Conservation (phyloP, 2,888 invertebrate genomes). For the Rapana venosa region DNA sequence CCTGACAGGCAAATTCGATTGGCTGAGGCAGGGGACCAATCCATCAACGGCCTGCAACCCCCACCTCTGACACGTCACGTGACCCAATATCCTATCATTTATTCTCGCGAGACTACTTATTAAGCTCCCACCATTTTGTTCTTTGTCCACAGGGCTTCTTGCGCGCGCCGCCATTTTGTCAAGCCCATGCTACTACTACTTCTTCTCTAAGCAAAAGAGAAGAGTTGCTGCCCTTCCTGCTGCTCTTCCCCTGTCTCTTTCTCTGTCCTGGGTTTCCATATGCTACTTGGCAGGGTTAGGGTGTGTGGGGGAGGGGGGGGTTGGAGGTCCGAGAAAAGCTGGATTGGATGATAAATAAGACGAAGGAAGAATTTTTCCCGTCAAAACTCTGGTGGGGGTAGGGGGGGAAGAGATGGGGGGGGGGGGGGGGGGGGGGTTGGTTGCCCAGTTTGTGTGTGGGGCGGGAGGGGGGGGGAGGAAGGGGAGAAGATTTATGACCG, state of each 20-base stretch:
- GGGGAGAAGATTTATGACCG: constrained; percentile 47
- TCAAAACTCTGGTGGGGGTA: constrained; percentile 43
- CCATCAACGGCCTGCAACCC: constrained; percentile 55
- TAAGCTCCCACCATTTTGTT: constrained; percentile 58
- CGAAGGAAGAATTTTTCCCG: constrained; percentile 49
- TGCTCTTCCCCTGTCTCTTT: neutral
- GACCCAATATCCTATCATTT: constrained; percentile 58
- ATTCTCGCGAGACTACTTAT: constrained; percentile 57
- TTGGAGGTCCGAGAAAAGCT: neutral
- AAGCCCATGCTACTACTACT: no score
- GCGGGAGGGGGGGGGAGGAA: neutral
- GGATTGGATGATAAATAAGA: constrained; percentile 54
- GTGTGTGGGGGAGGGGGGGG: no score
- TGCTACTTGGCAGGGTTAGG: neutral
- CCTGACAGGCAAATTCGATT: constrained; percentile 55
- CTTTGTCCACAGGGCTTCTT: constrained; percentile 46
- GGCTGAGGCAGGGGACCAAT: constrained; percentile 54
- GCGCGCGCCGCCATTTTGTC: neutral
- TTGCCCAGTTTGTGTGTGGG: neutral
- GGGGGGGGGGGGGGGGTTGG: neutral
- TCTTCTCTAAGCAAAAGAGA: no score
- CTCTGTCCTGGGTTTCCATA: neutral
- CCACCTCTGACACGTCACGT: constrained; percentile 54
- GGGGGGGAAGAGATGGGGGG: neutral
- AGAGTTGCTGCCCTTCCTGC: neutral